Conservation (phyloP, 2,797 vertebrate species). For the Argyrosomus regius region DNA sequence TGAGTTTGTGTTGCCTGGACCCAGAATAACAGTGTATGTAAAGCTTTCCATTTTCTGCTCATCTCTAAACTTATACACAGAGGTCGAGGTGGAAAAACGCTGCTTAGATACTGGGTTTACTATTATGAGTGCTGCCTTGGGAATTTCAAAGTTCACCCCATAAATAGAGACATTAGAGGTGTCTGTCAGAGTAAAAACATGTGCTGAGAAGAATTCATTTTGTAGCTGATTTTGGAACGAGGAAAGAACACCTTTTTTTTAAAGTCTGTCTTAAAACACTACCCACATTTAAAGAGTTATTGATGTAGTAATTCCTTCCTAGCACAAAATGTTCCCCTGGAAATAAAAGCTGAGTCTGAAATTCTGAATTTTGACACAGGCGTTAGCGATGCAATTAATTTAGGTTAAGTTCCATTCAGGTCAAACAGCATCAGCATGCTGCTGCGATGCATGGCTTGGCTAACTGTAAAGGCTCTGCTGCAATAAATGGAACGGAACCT, state of each 20-base stretch:
- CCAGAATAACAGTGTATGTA: not conserved
- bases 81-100: not conserved
- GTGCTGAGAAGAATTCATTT: not conserved
- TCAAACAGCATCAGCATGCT: too few relatives aligned
- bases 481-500: too few relatives aligned
- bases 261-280: not conserved
- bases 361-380: not conserved
- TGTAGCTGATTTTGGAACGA: not conserved
- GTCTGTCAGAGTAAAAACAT: not conserved
- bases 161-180: not conserved
- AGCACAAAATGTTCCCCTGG: not conserved
- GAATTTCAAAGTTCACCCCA: not conserved
- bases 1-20: slow-evolving; percentile 1
- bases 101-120: not conserved
- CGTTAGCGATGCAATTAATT: not conserved
- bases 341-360: not conserved
- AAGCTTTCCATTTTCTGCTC: not conserved
- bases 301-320: too few relatives aligned
- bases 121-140: not conserved
- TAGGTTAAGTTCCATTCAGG: too few relatives aligned
- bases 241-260: not conserved
- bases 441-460: too few relatives aligned
- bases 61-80: not conserved
- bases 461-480: too few relatives aligned
- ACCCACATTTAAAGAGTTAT: not conserved